These are phyloP conservation scores for Leptinotarsa undecemlineata DNA, from an alignment of 1,140 invertebrate genomes.

Conservation along the genomic window DNA sequence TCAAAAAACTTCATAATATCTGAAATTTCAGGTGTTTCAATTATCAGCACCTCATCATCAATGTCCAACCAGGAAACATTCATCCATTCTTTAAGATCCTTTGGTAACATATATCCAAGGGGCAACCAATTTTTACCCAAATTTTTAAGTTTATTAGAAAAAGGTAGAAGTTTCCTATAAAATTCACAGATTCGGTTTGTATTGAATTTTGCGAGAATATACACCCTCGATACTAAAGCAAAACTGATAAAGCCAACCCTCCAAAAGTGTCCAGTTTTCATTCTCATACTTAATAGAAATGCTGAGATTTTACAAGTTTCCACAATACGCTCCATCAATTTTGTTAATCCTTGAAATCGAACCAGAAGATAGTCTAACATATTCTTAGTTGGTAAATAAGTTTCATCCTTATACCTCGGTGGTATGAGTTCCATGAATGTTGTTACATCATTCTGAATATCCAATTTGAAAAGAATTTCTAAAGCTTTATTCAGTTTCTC, in stretches of 20 bases:
- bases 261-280: constrained; percentile 59
- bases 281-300: constrained; percentile 52
- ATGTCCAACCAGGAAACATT: constrained; percentile 54
- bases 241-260: constrained; percentile 54
- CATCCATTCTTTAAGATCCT: constrained; percentile 56
- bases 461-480: constrained; percentile 55
- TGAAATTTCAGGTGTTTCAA: neutral
- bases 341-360: constrained; percentile 57
- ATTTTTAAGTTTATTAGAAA: constrained; percentile 50
- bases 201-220: constrained; percentile 51
- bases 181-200: constrained; percentile 55
- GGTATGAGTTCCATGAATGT: constrained; percentile 45
- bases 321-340: constrained; percentile 56
- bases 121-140: constrained; percentile 56
- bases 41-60: constrained; percentile 14
- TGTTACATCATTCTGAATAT: constrained; percentile 48
- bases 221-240: constrained; percentile 58
- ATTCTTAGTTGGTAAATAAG: constrained; percentile 57
- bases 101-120: constrained; percentile 52
- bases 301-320: constrained; percentile 49
- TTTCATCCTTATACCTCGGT: constrained; percentile 33
- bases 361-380: constrained; percentile 59
- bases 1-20: constrained; percentile 32
- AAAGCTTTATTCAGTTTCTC: constrained; percentile 58
- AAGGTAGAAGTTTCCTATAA: constrained; percentile 56